Base-by-base conservation (phyloP, 2,888 invertebrate species). In the Glyphotaelius pellucidus region DNA sequence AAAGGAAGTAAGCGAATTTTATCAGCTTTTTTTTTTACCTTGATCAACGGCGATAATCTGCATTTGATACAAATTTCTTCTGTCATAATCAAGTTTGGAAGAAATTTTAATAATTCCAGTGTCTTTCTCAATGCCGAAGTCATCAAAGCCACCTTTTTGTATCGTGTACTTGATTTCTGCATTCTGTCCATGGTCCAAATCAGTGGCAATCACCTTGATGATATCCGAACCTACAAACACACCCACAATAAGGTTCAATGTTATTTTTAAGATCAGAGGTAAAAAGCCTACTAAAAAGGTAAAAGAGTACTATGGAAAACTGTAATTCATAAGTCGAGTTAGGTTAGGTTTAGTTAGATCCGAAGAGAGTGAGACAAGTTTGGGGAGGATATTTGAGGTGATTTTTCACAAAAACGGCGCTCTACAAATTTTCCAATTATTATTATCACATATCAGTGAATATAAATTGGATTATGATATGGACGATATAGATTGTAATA, bases 181-280 rank as follows among this genome's bases (percentile, higher is more conserved):
- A 95, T 99, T 99, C 4, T 97, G 95, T 0, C 98, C 98, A n/a
- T 97, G 97, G 95, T 99, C 99, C 31, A 97, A 96, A 94, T 99
- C 99, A 0, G 97, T 97, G 0, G 99, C 99, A 89, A 96, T 95
- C 0, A 99, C 96, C 90, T 97, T 97, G 90, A 97, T 97, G 25
- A 99, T 97, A 93, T 97, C 97, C 0, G 97, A 97, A n/a, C 98
- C 98, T 98, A 94, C 3, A 94, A 94, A 14, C 9, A 67, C 0
- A 67, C 25, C 2, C 67, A 47, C 4, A 80, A 42, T 1, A 25
- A n/a, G 25, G n/a, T 67, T 9, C 0, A 67, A 25, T 19, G 0
- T 67, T 19, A 19, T 67, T 67, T 11, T 67, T 19, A 25, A 67
- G 25, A 1, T 25, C 7, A 25, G 5, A 25, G 67, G 19, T 14